These are phyloP conservation scores for Loriculus beryllinus DNA, from an alignment of 2,797 vertebrate species.

Conservation along the genomic window DNA sequence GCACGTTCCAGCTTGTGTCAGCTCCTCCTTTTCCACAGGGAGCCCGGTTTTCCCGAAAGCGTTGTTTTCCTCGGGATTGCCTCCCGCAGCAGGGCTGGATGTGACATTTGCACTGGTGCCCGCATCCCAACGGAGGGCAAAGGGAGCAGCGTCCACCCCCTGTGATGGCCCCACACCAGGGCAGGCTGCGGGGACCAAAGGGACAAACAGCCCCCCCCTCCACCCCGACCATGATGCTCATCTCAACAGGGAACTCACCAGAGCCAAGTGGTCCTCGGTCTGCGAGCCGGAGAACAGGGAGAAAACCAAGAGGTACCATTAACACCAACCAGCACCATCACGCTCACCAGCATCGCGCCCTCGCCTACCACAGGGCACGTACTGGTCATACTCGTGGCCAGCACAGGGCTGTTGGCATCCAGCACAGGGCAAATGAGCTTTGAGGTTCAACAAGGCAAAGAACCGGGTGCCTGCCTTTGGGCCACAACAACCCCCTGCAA, in stretches of 20 bases:
- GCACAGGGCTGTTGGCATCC: not conserved
- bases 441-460: not conserved
- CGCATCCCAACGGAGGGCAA: not conserved
- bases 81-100: not conserved
- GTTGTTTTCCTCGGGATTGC: rapidly evolving
- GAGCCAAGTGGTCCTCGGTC: conserved; percentile 92
- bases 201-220: not conserved
- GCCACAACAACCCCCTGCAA: not conserved
- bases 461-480: not conserved
- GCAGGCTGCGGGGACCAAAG: not conserved
- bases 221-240: not conserved
- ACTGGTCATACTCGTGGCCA: rapidly evolving
- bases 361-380: rapidly evolving
- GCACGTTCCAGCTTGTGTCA: rapidly evolving
- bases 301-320: conserved; percentile 70
- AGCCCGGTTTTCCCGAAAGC: not conserved
- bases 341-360: rapidly evolving
- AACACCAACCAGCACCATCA: not conserved
- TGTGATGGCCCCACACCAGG: not conserved
- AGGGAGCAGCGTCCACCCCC: not conserved
- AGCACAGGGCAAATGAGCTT: not conserved
- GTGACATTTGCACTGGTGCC: rapidly evolving
- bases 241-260: conserved; percentile 85
- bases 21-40: not conserved
- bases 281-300: conserved; percentile 67